A percentile compares a stretch with the other conserved stretches of the same genome.
Evolutionary conservation across 2,113 vertebrate genomes (phyloP).

Genomic region (Pholis gunnellus): DNA sequence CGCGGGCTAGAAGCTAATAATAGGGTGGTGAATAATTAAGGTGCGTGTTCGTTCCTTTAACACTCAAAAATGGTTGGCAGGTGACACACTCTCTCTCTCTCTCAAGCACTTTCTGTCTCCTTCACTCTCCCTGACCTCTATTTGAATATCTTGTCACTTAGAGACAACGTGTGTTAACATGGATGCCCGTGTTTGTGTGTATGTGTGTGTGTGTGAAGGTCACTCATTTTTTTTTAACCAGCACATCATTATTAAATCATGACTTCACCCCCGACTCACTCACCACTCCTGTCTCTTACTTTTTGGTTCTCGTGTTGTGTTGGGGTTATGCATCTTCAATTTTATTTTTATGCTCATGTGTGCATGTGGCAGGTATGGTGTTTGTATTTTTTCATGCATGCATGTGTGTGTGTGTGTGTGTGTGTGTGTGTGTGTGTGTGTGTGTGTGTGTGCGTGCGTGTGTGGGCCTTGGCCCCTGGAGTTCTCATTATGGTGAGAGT

Average conservation of each 20-base stretch:
- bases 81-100: constrained; percentile 4
- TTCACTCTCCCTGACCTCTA: constrained; percentile 34
- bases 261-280: constrained; percentile 27
- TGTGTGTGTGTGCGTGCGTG: constrained; percentile 1
- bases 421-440: constrained; percentile 11
- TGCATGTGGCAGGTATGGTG: constrained; percentile 5
- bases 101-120: neutral
- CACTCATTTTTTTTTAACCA: constrained; percentile 11
- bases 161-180: constrained; percentile 45
- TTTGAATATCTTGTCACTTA: constrained; percentile 58
- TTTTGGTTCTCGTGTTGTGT: constrained; percentile 17
- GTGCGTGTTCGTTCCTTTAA: constrained; percentile 45
- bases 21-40: constrained; percentile 57
- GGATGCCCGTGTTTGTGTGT: constrained; percentile 19
- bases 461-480: constrained; percentile 55
- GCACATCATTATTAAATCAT: constrained; percentile 62
- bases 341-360: neutral
- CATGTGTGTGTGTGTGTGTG: neutral
- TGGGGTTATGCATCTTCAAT: neutral
- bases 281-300: neutral
- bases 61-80: constrained; percentile 34
- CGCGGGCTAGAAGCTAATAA: constrained; percentile 40
- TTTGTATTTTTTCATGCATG: constrained; percentile 25
- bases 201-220: constrained; percentile 1
- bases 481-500: constrained; percentile 77